phyloP scores from a whole-genome alignment of 1,140 invertebrate species.

The Liolophura sinensis region DNA sequence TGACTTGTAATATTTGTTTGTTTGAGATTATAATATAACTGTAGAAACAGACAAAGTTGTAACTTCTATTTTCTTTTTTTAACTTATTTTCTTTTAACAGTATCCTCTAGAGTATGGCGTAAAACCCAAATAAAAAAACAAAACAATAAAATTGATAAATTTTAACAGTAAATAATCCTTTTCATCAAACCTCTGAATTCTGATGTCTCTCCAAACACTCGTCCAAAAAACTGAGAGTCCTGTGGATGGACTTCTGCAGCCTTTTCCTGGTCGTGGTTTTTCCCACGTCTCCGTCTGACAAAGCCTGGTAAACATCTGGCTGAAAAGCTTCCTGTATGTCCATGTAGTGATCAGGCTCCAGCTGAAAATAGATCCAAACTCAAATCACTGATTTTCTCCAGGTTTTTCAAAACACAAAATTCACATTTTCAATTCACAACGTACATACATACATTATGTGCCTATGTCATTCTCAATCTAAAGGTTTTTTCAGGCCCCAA shows the following conservation, averaged over 20 bases:
- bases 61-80: neutral
- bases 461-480: no score
- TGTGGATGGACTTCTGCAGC: slow-evolving; percentile 65
- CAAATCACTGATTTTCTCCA: no score
- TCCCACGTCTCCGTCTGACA: slow-evolving; percentile 82
- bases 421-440: no score
- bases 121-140: no score
- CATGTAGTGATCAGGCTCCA: slow-evolving; percentile 72
- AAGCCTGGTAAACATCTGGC: slow-evolving; percentile 77
- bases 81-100: no score
- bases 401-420: no score
- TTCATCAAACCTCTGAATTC: slow-evolving; percentile 35
- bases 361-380: slow-evolving; percentile 27
- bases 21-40: neutral
- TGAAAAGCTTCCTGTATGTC: slow-evolving; percentile 74
- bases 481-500: no score
- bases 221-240: slow-evolving; percentile 50
- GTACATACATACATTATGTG: no score
- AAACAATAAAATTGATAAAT: neutral
- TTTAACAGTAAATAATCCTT: neutral
- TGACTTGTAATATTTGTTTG: neutral
- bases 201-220: slow-evolving; percentile 36
- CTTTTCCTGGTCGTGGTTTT: slow-evolving; percentile 70
- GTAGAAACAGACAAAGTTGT: neutral
- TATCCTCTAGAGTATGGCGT: no score